Evolutionary conservation across 2,888 invertebrate genomes (phyloP), one percentile per base, ranked within the genome.

Genomic region (Trilocha varians): DNA sequence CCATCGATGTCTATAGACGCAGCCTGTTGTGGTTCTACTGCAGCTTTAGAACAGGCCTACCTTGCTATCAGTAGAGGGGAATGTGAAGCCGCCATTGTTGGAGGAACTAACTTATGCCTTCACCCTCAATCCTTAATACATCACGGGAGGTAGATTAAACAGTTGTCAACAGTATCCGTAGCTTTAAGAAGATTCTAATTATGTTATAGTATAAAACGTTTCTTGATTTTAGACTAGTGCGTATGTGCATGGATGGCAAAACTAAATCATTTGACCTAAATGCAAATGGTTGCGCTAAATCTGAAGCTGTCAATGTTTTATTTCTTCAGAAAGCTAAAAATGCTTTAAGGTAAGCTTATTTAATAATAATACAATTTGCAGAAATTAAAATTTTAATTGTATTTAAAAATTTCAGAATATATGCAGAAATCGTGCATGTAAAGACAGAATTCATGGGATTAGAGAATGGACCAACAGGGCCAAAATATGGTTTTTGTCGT

Each of bases 181-280:
- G n/a, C n/a, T 15, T n/a, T n/a, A n/a, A n/a, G n/a, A n/a, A n/a
- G n/a, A n/a, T n/a, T n/a, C n/a, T n/a, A n/a, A n/a, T n/a, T n/a
- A n/a, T n/a, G n/a, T n/a, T n/a, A n/a, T n/a, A n/a, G n/a, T n/a
- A n/a, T n/a, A n/a, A n/a, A n/a, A n/a, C n/a, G n/a, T n/a, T n/a
- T n/a, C n/a, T 6, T 13, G 13, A 32, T 57, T 63, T 32, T 53
- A 70, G 70, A 46, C 42, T 50, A 5, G 48, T 59, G 17, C 46
- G 43, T 3, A 71, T 97, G 3, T 91, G 94, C n/a, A 66, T 79
- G 0, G 93, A 96, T 50, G 97, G 97, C 0, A 88, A 87, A 47
- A 96, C 96, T 58, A 94, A 93, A 59, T 91, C 92, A 0, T 97
- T 97, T 65, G 96, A 97, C 65, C 88, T 89, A 16, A 83, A 89